Base-by-base conservation (phyloP, 2,888 invertebrate species). In the Operophtera brumata region DNA sequence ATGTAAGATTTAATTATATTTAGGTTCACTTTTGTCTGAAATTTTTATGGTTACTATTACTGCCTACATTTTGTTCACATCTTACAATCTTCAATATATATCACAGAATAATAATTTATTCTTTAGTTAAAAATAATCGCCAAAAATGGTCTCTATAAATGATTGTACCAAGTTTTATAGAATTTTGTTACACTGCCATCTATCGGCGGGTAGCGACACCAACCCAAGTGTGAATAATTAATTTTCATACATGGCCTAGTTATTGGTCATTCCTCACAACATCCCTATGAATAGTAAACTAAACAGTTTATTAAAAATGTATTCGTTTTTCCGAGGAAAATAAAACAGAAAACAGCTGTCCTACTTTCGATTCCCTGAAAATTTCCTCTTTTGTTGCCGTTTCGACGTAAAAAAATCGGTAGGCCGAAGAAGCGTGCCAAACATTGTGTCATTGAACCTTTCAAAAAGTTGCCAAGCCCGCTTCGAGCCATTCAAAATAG, bases 391-490 rank as follows among this genome's bases (percentile, higher is more conserved):
- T 85, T 84, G 84, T 83, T 67, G 70, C 66, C 68, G 62, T 71
- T 72, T 65, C 67, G 72, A 73, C 71, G 71, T 73, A 82, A 86
- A 85, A 20, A 86, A 87, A 82, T 82, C 75, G 73, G 80, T 79
- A 78, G 82, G 83, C 83, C 71, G 62, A 69, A 65, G 67, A 69
- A 73, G 77, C 80, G 84, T 86, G 87, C 88, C 87, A 88, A 88
- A 87, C 84, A 75, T 65, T 72, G 78, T 81, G 88, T 87, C 88
- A 84, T 75, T 87, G 88, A 89, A 86, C 88, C 75, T 75, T 79
- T 79, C 76, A 77, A 73, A 86, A 86, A 77, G 75, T 78, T 80
- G 79, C 78, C 77, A 76, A 76, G 70, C 66, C 59, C 51, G 53
- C 56, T 46, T 34, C 51, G 47, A 47, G 57, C 47, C 59, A 43